Percentiles rank a stretch among this genome's conserved stretches.
Evolutionary conservation across 2,888 invertebrate species (phyloP).

Genomic region (Rotaria macrura): DNA sequence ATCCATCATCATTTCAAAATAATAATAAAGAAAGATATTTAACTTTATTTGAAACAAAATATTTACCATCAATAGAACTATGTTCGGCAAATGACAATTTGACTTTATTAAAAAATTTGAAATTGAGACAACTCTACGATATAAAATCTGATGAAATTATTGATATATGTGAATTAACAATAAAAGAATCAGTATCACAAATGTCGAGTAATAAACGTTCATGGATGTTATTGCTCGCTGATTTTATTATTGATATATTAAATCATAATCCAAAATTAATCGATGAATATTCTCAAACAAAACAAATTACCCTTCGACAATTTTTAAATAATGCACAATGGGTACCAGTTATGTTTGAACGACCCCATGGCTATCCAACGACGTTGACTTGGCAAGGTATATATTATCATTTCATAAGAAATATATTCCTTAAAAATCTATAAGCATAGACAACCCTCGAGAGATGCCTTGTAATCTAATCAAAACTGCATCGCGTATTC

Average conservation of each 20-base stretch:
- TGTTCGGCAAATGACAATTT: constrained; percentile 8
- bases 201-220: not conserved
- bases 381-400: constrained; percentile 29
- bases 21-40: constrained; percentile 28
- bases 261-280: constrained; percentile 5
- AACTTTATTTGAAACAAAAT: constrained; percentile 20
- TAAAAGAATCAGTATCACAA: not conserved
- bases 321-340: constrained; percentile 25
- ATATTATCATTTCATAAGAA: not conserved
- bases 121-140: constrained; percentile 23
- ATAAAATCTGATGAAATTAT: constrained; percentile 33
- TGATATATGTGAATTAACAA: constrained; percentile 30
- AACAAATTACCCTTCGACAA: constrained; percentile 24
- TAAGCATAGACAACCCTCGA: no score
- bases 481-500: no score
- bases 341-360: constrained; percentile 27
- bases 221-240: constrained; percentile 22
- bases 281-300: constrained; percentile 28
- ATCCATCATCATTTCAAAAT: constrained; percentile 18
- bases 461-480: no score
- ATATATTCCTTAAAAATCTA: no score
- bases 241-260: constrained; percentile 27
- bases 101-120: constrained; percentile 22
- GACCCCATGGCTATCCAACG: constrained; percentile 27
- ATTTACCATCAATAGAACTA: constrained; percentile 25